Evolutionary conservation across 2,888 invertebrate genomes (phyloP), one percentile per base, ranked within the genome.

Genomic region (Drosophila melanosoma): DNA sequence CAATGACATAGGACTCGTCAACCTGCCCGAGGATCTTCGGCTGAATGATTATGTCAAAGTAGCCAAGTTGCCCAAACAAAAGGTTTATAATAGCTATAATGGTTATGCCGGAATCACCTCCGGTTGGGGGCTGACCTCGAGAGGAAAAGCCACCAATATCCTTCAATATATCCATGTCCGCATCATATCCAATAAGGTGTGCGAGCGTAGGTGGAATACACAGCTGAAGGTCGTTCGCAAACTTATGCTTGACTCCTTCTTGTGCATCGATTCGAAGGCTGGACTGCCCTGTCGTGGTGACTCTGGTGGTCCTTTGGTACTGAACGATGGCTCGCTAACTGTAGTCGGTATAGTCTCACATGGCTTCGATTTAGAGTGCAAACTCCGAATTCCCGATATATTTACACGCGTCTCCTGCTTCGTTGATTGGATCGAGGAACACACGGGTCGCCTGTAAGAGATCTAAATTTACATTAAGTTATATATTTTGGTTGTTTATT

Each of bases 281-380:
- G 79, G 82, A 1, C 11, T 74, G 32, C 79, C 89, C 0, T 84
- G 89, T 51, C 26, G 7, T 1, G 84, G 84, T 1, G 84, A 84
- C 17, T 84, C 89, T 2, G 89, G 84, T 1, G 79, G 84, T 1
- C 87, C 87, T 0, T 40, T 84, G 8, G 67, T 89, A 0, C 58
- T 84, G 3, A 33, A 53, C n/a, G 82, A 83, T 57, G 63, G 59
- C 15, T 60, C 72, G 0, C 33, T 11, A 4, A 81, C 79, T 6
- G 1, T 89, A 5, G 76, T 84, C 17, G 83, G 83, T 0, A 38
- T 84, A n/a, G 85, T 84, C 1, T 89, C 83, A 0, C 82, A 87
- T 29, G 87, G 89, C 0, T 76, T 17, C n/a, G 75, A 73, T 58
- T 7, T 0, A 0, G 33, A 33, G 7, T 84, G 90, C 26, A 29